These are phyloP conservation scores for Acrocyrtus sp. DNA, from an alignment of 2,888 invertebrate species.

Conservation along the genomic window DNA sequence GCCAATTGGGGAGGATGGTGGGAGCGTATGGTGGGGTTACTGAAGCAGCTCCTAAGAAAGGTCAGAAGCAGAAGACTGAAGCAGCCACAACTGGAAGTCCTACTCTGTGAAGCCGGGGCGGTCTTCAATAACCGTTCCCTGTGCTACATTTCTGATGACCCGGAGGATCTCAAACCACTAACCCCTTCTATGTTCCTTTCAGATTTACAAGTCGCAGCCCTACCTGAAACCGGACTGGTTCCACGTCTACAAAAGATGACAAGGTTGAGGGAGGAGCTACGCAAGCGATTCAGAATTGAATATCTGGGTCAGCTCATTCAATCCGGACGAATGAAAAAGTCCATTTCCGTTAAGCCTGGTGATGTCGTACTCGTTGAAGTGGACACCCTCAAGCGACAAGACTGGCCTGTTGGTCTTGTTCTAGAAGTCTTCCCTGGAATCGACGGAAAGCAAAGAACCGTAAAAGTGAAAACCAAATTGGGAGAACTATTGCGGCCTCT, in stretches of 20 bases:
- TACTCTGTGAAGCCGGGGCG: neutral
- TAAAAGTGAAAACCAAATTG: neutral
- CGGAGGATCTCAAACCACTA: neutral
- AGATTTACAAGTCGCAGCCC: neutral
- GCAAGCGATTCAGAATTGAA: neutral
- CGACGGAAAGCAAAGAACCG: neutral
- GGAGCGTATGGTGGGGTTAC: conserved; percentile 15
- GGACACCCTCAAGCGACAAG: neutral
- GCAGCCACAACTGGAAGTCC: neutral
- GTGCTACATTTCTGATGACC: neutral
- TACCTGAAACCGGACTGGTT: neutral
- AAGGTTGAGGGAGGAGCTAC: neutral
- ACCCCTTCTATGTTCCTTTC: conserved; percentile 5
- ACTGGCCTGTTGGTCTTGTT: conserved; percentile 12
- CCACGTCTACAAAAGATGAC: neutral
- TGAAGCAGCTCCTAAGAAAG: neutral
- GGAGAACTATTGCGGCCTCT: conserved; percentile 1
- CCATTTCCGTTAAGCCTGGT: neutral
- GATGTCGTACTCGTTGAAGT: conserved; percentile 8
- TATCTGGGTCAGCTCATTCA: neutral
- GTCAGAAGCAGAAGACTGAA: neutral
- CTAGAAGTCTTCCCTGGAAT: neutral
- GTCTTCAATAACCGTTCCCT: conserved; percentile 5
- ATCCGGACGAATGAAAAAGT: neutral
- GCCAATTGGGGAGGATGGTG: conserved; percentile 33